Percentiles rank a stretch among this genome's conserved stretches.
These are phyloP conservation scores for Drosophila prosaltans DNA, from an alignment of 1,140 invertebrate species.

Conservation along the genomic window DNA sequence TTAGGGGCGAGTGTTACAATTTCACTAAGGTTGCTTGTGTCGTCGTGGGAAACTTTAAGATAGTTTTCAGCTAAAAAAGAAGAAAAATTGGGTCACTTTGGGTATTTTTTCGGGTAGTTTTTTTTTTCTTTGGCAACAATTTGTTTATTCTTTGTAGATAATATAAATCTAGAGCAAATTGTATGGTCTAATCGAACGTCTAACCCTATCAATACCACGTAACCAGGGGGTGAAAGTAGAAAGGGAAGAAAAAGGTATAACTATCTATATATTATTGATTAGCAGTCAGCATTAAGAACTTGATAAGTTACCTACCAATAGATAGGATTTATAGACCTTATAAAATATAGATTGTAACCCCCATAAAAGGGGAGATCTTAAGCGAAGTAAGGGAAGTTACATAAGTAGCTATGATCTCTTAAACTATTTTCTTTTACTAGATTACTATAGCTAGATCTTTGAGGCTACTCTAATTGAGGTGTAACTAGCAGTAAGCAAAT, in stretches of 20 bases:
- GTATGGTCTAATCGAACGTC: background rate
- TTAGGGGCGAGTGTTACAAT: slow-evolving; percentile 61
- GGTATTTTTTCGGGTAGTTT: slow-evolving; percentile 15
- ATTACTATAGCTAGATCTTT: too few species aligned
- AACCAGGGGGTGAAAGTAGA: background rate
- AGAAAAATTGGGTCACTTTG: slow-evolving; percentile 10
- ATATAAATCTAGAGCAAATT: background rate
- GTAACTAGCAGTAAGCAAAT: too few species aligned
- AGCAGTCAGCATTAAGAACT: too few species aligned
- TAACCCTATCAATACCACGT: slow-evolving; percentile 1
- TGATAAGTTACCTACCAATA: too few species aligned
- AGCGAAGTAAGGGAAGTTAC: too few species aligned
- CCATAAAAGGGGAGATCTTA: too few species aligned
- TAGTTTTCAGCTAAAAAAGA: slow-evolving; percentile 44
- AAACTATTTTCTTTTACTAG: too few species aligned
- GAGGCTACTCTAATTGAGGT: too few species aligned
- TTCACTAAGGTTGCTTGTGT: slow-evolving; percentile 45
- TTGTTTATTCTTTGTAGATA: slow-evolving; percentile 8
- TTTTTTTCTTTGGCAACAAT: background rate
- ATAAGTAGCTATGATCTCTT: too few species aligned
- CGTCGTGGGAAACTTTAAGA: slow-evolving; percentile 60
- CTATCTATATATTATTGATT: too few species aligned
- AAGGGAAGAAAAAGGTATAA: background rate
- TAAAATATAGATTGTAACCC: too few species aligned
- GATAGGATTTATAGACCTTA: too few species aligned